These are phyloP conservation scores for Epinotia bilunana DNA, from an alignment of 2,888 invertebrate genomes.

Conservation along the genomic window DNA sequence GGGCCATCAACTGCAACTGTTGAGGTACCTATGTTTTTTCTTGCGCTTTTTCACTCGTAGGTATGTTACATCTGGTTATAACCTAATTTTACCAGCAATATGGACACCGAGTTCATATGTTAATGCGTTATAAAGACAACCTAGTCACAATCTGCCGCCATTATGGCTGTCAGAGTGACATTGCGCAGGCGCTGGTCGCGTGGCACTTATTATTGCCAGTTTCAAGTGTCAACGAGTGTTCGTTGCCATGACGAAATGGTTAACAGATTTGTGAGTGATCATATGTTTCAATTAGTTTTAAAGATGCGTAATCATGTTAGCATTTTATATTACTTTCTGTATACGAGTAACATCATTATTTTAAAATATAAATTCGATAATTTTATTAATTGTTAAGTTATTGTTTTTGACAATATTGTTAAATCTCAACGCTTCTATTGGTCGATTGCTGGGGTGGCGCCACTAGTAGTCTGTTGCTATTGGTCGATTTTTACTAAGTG, in stretches of 20 bases:
- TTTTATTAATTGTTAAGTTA: too few relatives aligned
- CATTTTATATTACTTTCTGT: too few relatives aligned
- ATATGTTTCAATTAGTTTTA: constrained; percentile 18
- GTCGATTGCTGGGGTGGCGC: too few relatives aligned
- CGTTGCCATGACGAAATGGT: constrained; percentile 34
- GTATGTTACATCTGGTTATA: background rate
- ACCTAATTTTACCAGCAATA: background rate
- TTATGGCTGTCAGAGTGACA: constrained; percentile 68
- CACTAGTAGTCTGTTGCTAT: too few relatives aligned
- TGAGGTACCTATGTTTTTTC: too few relatives aligned
- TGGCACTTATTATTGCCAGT: constrained; percentile 48
- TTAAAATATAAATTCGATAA: too few relatives aligned
- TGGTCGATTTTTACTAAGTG: too few relatives aligned
- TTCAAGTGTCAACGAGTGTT: constrained; percentile 49
- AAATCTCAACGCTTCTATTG: too few relatives aligned
- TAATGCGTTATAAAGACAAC: background rate
- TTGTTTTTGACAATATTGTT: too few relatives aligned
- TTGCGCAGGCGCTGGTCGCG: constrained; percentile 67
- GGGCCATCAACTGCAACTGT: too few relatives aligned
- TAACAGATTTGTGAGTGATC: constrained; percentile 20
- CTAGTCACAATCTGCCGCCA: constrained; percentile 56
- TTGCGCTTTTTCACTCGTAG: too few relatives aligned
- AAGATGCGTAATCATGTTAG: constrained; percentile 14
- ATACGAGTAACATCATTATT: too few relatives aligned
- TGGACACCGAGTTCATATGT: background rate